Base-by-base conservation (phyloP, 1,140 invertebrate species). In the Drosophila sturtevanti region DNA sequence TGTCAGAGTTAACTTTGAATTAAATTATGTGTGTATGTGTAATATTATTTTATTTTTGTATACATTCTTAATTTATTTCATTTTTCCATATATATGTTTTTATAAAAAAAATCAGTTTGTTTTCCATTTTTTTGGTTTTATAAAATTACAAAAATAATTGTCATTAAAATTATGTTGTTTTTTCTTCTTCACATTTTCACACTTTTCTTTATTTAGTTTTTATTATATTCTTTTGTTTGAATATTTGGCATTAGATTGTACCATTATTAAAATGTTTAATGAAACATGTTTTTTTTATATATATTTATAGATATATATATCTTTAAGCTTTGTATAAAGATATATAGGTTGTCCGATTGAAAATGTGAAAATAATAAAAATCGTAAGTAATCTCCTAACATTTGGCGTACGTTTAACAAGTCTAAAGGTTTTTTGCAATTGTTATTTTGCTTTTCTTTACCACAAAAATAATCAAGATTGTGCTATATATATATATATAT, bases 101-200 rank as follows among this genome's bases (percentile, higher is more conserved):
- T 68, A 77, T 75, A 67, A 69, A 67, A 87, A 86, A 85, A 72
- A 68, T 72, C 71, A 86, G 41, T 34, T 56, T 56, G 16, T 56
- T 34, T 56, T 18, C 5, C 27, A 31, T 31, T 27, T 12, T 54
- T 84, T 70, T 70, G 79, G 63, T 87, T 80, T 89, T 89, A 84
- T 89, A 89, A 89, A 89, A 89, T 89, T 89, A 89, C 84, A 89
- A 89, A 89, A 89, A 89, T 89, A 89, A 89, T 84, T 89, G 70
- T 84, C 61, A 67, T 77, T 81, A 41, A 54, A 81, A 81, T 87
- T 87, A 87, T 82, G 87, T 68, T 76, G n/a, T n/a, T n/a, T n/a
- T n/a, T n/a, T n/a, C n/a, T n/a, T 64, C 67, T 74, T 78, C 67
- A 41, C 67, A 48, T 48, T 18, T 68, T 71, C 66, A 61, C 64